These are phyloP conservation scores for Epizoanthus rinbou DNA, from an alignment of 92 coral and sea anemone species.

Conservation along the genomic window DNA sequence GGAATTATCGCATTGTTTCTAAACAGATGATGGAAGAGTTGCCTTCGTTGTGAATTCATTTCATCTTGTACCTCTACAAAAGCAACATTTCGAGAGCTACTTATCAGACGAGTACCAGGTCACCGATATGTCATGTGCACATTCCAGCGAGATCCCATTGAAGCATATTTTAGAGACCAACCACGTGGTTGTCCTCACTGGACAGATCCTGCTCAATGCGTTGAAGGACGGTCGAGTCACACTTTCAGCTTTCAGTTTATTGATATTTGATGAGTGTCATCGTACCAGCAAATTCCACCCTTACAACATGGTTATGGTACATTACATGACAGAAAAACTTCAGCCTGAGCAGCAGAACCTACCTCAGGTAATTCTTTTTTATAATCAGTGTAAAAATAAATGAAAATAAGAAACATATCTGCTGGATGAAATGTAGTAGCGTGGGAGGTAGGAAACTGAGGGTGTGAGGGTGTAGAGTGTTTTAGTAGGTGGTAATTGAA, in stretches of 20 bases:
- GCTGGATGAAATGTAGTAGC: no score
- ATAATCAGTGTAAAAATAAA: no score
- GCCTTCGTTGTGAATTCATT: constrained; percentile 84
- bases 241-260: constrained; percentile 58
- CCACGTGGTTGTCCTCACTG: constrained; percentile 81
- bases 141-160: constrained; percentile 66
- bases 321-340: constrained; percentile 57
- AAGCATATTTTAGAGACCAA: constrained; percentile 49
- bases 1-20: no score
- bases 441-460: no score
- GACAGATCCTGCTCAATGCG: constrained; percentile 84
- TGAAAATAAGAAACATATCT: no score
- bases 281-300: constrained; percentile 83
- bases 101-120: constrained; percentile 66
- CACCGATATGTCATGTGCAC: constrained; percentile 76
- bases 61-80: constrained; percentile 81
- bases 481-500: no score
- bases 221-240: constrained; percentile 47
- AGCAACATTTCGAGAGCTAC: constrained; percentile 68
- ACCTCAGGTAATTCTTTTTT: constrained; percentile 59
- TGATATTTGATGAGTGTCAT: constrained; percentile 91
- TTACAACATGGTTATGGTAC: constrained; percentile 79
- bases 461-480: no score
- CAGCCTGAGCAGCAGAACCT: constrained; percentile 54
- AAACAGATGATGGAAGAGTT: constrained; percentile 45